phyloP scores from a whole-genome alignment of 2,797 vertebrate species.

The Xerus rutilus region DNA sequence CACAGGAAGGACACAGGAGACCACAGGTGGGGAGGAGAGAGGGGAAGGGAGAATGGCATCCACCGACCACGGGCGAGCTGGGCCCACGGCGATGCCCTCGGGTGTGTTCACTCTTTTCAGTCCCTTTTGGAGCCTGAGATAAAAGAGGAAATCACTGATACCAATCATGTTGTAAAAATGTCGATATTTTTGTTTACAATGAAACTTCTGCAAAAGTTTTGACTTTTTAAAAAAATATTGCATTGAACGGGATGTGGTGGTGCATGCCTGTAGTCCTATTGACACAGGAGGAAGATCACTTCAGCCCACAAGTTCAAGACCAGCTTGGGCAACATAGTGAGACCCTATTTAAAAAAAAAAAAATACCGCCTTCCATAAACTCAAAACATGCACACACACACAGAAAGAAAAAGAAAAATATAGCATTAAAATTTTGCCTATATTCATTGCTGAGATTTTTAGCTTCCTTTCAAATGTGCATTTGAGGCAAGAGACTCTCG shows the following conservation, averaged over 20 bases:
- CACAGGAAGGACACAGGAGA: neutral
- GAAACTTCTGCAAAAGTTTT: conserved; percentile 3
- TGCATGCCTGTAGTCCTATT: neutral
- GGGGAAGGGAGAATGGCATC: accelerated
- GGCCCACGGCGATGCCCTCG: neutral
- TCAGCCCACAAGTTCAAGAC: neutral
- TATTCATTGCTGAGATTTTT: neutral
- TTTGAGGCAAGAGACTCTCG: neutral
- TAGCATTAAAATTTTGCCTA: neutral
- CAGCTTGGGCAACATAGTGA: neutral
- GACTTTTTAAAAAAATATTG: neutral
- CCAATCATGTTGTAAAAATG: neutral
- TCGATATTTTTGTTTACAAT: neutral
- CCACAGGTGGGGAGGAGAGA: accelerated
- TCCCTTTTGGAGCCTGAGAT: neutral
- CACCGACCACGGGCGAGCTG: neutral
- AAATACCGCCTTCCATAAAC: too few species aligned
- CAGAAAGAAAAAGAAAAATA: neutral
- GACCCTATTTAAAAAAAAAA: too few species aligned
- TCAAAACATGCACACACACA: neutral
- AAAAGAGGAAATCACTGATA: neutral
- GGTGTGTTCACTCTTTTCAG: neutral
- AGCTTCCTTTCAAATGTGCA: neutral
- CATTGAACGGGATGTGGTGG: neutral
- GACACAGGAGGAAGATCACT: neutral